Base-by-base conservation (phyloP, 2,888 invertebrate genomes). In the Drosophila mimetica region DNA sequence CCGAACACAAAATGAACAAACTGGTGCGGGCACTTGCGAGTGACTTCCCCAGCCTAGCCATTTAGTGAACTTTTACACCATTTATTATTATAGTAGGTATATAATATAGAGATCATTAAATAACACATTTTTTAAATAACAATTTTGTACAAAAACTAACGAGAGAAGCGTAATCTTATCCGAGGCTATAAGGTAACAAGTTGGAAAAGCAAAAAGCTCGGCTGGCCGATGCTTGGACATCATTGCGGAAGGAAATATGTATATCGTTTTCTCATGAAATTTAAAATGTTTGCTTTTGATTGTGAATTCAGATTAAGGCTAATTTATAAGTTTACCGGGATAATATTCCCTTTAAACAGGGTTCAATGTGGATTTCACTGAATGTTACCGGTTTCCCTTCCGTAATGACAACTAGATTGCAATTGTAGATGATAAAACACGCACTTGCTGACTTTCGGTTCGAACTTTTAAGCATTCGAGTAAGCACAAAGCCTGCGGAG, bases 51-150 rank as follows among this genome's bases (percentile, higher is more conserved):
- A 30, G 22, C 52, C 20, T 72, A 79, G 77, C 73, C 71, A 67
- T 74, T 80, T 86, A 74, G 72, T 73, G 61, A 74, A 64, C 79
- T 63, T 72, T 80, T 74, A 67, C 69, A 79, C 60, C 60, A 81
- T 58, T 66, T 71, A 73, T 69, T 80, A 71, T 83, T 77, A 77
- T 75, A 75, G 75, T 86, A 75, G 71, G 69, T 72, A 60, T 78
- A 76, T 77, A 63, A 73, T 70, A 63, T 79, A 80, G 73, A 82
- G 66, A 64, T 74, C 81, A 78, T 67, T 73, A 78, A 86, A 80
- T 82, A 80, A 77, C 76, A 86, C 77, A 47, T 80, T 77, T 86
- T 75, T 69, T 86, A 86, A 64, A 73, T 74, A 80, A 84, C 61
- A 71, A 41, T 69, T 81, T 84, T 82, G 66, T 82, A 82, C 81